These are phyloP conservation scores for Oreochromis niloticus DNA, from an alignment of 2,113 vertebrate genomes.

Conservation along the genomic window DNA sequence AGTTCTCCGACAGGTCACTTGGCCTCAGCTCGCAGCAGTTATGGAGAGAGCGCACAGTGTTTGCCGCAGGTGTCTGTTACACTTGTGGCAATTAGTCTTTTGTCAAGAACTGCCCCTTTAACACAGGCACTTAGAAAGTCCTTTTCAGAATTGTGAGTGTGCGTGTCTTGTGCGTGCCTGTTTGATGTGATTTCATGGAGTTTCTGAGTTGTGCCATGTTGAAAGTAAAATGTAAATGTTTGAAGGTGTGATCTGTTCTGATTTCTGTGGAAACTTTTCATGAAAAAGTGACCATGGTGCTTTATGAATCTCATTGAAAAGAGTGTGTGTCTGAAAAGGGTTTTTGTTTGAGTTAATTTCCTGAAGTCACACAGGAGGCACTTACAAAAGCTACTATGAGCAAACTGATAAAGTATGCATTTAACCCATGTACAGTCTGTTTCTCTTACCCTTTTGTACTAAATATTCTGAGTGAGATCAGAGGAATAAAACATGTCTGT, in stretches of 20 bases:
- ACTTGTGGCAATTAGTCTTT: not conserved
- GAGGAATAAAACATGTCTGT: constrained; percentile 54
- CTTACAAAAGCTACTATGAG: not conserved
- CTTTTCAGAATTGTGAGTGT: not conserved
- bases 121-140: not conserved
- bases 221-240: not conserved
- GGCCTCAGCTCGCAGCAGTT: too few relatives aligned
- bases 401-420: constrained; percentile 30
- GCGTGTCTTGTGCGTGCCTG: not conserved
- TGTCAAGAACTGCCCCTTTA: not conserved
- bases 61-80: not conserved
- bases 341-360: not conserved
- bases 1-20: not conserved
- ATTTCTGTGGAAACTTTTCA: not conserved
- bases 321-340: not conserved
- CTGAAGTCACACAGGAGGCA: not conserved
- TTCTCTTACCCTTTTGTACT: constrained; percentile 44
- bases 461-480: not conserved
- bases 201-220: not conserved
- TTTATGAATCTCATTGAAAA: not conserved
- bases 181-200: not conserved
- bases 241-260: not conserved
- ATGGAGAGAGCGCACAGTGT: not conserved
- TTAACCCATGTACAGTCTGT: constrained; percentile 23
- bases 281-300: not conserved